Base-by-base conservation (phyloP, 2,797 vertebrate genomes). In the Ptychobarbus kaznakovi region DNA sequence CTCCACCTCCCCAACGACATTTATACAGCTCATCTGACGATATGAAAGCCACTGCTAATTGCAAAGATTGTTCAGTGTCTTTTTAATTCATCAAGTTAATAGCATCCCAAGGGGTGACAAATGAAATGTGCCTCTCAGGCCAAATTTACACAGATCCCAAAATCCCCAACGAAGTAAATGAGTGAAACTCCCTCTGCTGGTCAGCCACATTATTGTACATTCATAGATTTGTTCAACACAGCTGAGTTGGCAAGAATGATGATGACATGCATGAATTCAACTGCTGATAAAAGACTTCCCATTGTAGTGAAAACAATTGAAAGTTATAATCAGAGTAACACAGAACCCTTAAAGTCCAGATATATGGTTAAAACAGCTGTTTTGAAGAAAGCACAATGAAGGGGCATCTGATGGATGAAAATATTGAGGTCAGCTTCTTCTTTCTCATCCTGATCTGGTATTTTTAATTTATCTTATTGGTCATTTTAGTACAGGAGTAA, bases 141-240 rank as follows among this genome's bases (percentile, higher is more conserved):
- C 58, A 76, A 77, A 72, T 84, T 86, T 35, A 69, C 76, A 76
- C 72, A 42, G 20, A 56, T 58, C 40, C 61, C 46, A 35, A 35
- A 78, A 79, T 73, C 46, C 22, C 51, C 5, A 1, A 16, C 66
- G 28, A 76, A 35, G 58, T 7, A 79, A 74, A 80, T 25, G 58
- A 58, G 86, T 18, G 90, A 86, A 92, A 86, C 92, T 49, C 93
- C 93, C 93, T 93, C 95, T 95, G 91, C 93, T 95, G 95, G 93
- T 75, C 46, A 58, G 20, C 81, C 11, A 42, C 1, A 83, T 81
- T 82, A 92, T 25, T 91, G 84, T 85, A 87, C 18, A 65, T 58
- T 84, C 56, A 42, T 22, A 49, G 56, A 46, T 65, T 53, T 65
- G 42, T 66, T 66, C 44, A 20, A 9, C 15, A 40, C 40, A 25